Conservation (phyloP, 1,140 invertebrate species). For the Penaeus japonicus region DNA sequence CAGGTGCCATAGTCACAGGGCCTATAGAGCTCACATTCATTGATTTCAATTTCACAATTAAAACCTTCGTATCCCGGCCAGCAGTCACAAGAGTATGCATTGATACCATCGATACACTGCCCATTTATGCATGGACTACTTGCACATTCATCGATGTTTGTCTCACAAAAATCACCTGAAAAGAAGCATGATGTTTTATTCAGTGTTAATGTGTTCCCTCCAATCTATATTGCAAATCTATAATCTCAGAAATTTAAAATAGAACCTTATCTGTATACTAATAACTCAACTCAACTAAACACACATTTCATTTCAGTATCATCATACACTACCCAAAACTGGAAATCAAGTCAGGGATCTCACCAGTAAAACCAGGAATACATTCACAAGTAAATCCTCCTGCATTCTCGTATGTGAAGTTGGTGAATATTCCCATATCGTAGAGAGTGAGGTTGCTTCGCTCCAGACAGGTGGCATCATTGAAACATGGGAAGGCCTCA, state of each 20-base stretch:
- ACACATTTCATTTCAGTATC: background rate
- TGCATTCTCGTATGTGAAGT: constrained; percentile 62
- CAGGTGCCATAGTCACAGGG: constrained; percentile 85
- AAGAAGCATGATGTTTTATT: background rate
- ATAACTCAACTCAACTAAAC: constrained; percentile 61
- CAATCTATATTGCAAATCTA: too few species aligned
- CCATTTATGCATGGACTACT: constrained; percentile 80
- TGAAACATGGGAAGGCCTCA: constrained; percentile 79
- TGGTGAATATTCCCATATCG: constrained; percentile 58
- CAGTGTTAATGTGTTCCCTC: too few species aligned
- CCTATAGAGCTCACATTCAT: constrained; percentile 78
- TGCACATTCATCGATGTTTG: constrained; percentile 88
- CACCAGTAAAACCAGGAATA: constrained; percentile 66
- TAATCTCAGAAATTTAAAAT: too few species aligned
- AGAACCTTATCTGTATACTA: background rate
- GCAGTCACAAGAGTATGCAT: constrained; percentile 69
- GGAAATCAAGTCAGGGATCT: background rate
- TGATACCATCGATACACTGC: constrained; percentile 72
- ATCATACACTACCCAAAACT: constrained; percentile 30
- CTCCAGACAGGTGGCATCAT: constrained; percentile 82
- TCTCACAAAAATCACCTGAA: constrained; percentile 80
- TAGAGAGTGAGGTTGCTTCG: constrained; percentile 79
- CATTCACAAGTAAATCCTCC: constrained; percentile 83
- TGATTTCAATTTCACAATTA: constrained; percentile 81
- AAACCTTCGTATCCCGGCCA: constrained; percentile 83